These are phyloP conservation scores for Epirrhoe alternata DNA, from an alignment of 2,888 invertebrate genomes.

Conservation along the genomic window DNA sequence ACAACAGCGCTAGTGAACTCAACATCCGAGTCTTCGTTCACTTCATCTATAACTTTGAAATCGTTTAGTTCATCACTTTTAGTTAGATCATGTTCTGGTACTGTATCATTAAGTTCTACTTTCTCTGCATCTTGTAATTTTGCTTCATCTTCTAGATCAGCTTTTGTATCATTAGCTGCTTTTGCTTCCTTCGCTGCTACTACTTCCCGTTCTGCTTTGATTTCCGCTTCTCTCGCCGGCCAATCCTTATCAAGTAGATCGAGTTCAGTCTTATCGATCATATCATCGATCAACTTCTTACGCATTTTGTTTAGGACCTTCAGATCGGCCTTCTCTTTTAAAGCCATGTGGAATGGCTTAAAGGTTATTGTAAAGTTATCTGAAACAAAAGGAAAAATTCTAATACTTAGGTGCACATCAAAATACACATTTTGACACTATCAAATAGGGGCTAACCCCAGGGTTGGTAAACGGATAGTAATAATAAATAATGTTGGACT, in stretches of 20 bases:
- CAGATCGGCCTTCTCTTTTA: constrained; percentile 17
- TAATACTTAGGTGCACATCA: not conserved
- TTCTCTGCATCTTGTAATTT: not conserved
- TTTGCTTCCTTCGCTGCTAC: constrained; percentile 5
- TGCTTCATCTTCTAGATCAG: not conserved
- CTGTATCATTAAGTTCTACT: not conserved
- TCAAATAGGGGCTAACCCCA: no score
- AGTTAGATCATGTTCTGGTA: not conserved
- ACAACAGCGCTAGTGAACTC: constrained; percentile 2
- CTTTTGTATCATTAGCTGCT: not conserved
- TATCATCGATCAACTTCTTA: constrained; percentile 8
- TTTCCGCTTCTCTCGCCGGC: constrained; percentile 24
- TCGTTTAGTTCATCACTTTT: constrained; percentile 21
- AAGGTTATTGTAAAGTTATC: constrained; percentile 19
- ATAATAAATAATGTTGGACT: no score
- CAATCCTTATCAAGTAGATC: constrained; percentile 36
- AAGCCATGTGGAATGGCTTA: constrained; percentile 27
- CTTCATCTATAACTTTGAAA: constrained; percentile 39
- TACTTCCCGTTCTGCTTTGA: not conserved
- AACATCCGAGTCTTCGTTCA: constrained; percentile 34
- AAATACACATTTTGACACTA: no score
- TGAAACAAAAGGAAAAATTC: constrained; percentile 10
- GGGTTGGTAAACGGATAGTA: no score
- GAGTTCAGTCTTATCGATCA: constrained; percentile 25
- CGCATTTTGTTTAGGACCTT: not conserved